Percentiles rank a stretch among this genome's conserved stretches.
phyloP scores from a whole-genome alignment of 53 echinoderm and acorn worm genomes.

The Temnopleurus reevesii region DNA sequence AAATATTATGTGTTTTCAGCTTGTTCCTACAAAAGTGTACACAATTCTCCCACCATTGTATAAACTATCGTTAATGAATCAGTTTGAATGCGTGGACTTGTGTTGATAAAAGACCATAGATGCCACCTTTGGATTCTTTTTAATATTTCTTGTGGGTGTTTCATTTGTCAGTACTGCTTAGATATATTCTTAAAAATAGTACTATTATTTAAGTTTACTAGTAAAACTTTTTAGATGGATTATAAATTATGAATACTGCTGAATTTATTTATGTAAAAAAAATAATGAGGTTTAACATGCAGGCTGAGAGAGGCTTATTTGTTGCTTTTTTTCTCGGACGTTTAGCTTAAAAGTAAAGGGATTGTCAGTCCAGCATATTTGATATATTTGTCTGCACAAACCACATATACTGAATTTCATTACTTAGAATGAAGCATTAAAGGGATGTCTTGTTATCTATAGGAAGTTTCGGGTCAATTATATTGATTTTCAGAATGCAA shows the following conservation, averaged over 20 bases:
- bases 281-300: neutral
- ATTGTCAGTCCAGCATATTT: too few species aligned
- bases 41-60: slow-evolving; percentile 25
- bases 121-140: neutral
- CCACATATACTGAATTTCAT: too few species aligned
- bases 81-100: neutral
- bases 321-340: neutral
- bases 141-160: neutral
- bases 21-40: neutral
- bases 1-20: neutral
- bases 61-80: neutral
- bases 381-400: too few species aligned
- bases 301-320: neutral
- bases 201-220: neutral
- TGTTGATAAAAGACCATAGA: neutral
- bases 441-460: too few species aligned
- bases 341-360: too few species aligned
- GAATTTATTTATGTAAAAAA: neutral
- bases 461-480: too few species aligned
- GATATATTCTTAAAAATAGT: neutral
- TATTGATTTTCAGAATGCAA: too few species aligned
- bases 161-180: slow-evolving; percentile 4
- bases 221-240: neutral
- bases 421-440: too few species aligned
- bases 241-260: neutral